Evolutionary conservation across 2,797 vertebrate species (phyloP), one percentile per base, ranked within the genome.

Genomic region (Crenuchus spilurus): DNA sequence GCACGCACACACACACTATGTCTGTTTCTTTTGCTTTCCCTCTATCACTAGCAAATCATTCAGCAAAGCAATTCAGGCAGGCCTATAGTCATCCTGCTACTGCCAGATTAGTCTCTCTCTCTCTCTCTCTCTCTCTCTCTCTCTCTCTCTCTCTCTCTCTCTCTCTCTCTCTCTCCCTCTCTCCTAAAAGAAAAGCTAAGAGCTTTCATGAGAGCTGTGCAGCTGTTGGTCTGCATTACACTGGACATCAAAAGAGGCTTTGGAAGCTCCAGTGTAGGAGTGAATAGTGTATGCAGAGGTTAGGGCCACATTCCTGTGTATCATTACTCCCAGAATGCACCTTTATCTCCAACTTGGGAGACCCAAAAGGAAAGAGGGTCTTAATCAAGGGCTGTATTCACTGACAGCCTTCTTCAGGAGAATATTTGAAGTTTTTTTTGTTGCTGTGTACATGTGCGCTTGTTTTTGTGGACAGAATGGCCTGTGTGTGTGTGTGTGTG

Each of bases 221-320:
- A 77, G 75, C 80, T 82, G 77, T 79, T 82, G 74, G 62, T 77
- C 80, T 74, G 77, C 44, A 79, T 77, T 77, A 75, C 69, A 65
- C 71, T 51, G 63, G 63, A 80, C 80, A 77, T 82, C 74, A 82
- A 77, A 82, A 80, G 77, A 70, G 70, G 73, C 75, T 77, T 74
- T 79, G 33, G 73, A 52, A 79, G 76, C 76, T 76, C 72, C 67
- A 65, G 39, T 77, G 44, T 57, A 80, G 67, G 57, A 74, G 44
- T 74, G 74, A 77, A 73, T 68, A 28, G 39, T 70, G 78, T 67
- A 77, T 72, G 67, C 77, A 72, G 68, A 64, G 64, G 77, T 70
- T 77, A 57, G 77, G 33, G 63, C 67, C 77, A 39, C 74, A 82
- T 80, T 82, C 77, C 75, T 72, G 55, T 68, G 44, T 67, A 82